Conservation (phyloP, 2,113 vertebrate species). For the Megalops atlanticus region DNA sequence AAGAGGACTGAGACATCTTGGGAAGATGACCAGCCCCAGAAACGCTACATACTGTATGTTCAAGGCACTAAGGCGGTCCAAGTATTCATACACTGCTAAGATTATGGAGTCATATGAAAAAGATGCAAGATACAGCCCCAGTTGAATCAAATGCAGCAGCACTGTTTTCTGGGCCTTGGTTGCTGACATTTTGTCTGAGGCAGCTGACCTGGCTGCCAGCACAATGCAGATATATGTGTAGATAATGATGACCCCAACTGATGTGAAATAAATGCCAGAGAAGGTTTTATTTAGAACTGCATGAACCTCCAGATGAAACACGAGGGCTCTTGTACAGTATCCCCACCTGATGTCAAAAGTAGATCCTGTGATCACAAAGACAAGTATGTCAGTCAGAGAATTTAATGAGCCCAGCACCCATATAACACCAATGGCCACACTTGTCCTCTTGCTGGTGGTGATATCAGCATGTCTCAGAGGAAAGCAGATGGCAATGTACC, state of each 20-base stretch:
- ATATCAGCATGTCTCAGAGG: slow-evolving; percentile 59
- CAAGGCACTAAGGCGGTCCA: not conserved
- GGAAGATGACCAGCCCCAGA: slow-evolving; percentile 36
- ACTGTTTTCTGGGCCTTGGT: slow-evolving; percentile 11
- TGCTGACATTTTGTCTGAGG: slow-evolving; percentile 18
- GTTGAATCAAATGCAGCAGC: slow-evolving; percentile 27
- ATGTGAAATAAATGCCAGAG: slow-evolving; percentile 44
- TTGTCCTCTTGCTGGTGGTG: slow-evolving; percentile 52
- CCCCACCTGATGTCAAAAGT: not conserved
- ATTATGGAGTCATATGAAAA: slow-evolving; percentile 24
- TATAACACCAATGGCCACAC: slow-evolving; percentile 30
- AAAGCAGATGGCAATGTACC: slow-evolving; percentile 59
- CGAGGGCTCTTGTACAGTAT: slow-evolving; percentile 35
- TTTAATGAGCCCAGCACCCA: slow-evolving; percentile 46
- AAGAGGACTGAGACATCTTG: slow-evolving; percentile 39
- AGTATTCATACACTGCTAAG: not conserved
- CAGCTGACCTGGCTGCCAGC: slow-evolving; percentile 53
- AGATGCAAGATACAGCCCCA: slow-evolving; percentile 14
- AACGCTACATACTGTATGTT: slow-evolving; percentile 25
- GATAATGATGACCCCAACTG: slow-evolving; percentile 33
- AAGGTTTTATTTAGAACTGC: slow-evolving; percentile 41
- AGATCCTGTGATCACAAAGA: not conserved
- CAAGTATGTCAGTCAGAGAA: slow-evolving; percentile 31
- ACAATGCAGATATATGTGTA: slow-evolving; percentile 54
- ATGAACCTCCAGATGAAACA: slow-evolving; percentile 36